Base-by-base conservation (phyloP, 2,888 invertebrate genomes). In the Mallateleia sp. region DNA sequence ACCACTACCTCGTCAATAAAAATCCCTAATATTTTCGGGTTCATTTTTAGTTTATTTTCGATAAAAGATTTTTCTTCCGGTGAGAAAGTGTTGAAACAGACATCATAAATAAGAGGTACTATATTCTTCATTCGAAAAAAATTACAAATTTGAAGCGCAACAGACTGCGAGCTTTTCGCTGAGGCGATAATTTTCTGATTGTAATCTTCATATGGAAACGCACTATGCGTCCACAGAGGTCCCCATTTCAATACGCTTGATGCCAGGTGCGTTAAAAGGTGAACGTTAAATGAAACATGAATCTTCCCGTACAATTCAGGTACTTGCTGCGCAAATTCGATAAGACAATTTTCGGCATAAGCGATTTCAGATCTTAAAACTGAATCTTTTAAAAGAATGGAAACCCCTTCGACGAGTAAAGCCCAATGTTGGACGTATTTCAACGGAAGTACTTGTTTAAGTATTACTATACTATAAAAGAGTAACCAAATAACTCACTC, bases 181-280 rank as follows among this genome's bases (percentile, higher is more conserved):
- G 22, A 82, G 18, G 66, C 56, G 5, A 64, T 20, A n/a, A 80
- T 34, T 9, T 75, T 24, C 25, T 75, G 78, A 52, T 82, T 80
- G 25, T 54, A 81, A 62, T 88, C 58, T 60, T 88, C 87, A 22
- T 72, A 89, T 22, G 42, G 1, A 32, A 89, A 89, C 2, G 87
- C 82, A 58, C 86, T 89, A 20, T 89, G 75, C 1, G 88, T 77
- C 66, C 75, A 78, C 4, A 69, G 45, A 20, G 78, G 78, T n/a
- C 78, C 60, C 78, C 79, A 79, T 0, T 62, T 24, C 2, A 6
- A 2, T n/a, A 79, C 58, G 28, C 69, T 60, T 9, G 34, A 3
- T n/a, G 79, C 2, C 7, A 79, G 38, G 22, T 79, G 79, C 8
- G 79, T 69, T 20, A 79, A 28, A 3, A 79, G 52, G 52, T 79